Evolutionary conservation across 2,888 invertebrate species (phyloP).

Genomic region (Yponomeuta sedellus): DNA sequence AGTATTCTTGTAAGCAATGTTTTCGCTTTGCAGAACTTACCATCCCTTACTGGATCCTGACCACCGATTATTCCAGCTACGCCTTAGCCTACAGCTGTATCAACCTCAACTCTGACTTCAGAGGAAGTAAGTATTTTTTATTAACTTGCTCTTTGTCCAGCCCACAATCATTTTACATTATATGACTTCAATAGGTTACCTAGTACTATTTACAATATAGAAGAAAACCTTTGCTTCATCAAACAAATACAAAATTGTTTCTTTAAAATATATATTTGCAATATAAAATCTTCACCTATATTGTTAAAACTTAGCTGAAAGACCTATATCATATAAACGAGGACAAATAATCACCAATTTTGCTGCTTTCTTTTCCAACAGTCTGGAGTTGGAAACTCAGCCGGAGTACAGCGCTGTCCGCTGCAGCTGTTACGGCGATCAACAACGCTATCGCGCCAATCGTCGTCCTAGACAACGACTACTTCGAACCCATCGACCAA

Average conservation of each 20-base stretch:
- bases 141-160: too few relatives aligned
- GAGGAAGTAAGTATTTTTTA: constrained; percentile 39
- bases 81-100: constrained; percentile 42
- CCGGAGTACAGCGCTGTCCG: constrained; percentile 34
- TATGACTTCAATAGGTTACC: too few relatives aligned
- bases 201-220: too few relatives aligned
- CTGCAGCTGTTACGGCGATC: constrained; percentile 32
- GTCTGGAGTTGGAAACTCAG: constrained; percentile 67
- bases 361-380: constrained; percentile 25
- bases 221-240: too few relatives aligned
- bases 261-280: too few relatives aligned
- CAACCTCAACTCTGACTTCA: constrained; percentile 36
- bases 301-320: background rate
- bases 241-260: too few relatives aligned
- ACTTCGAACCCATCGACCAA: constrained; percentile 49
- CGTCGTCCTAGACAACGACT: constrained; percentile 40
- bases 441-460: constrained; percentile 32
- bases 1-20: background rate
- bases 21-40: constrained; percentile 25
- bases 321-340: background rate
- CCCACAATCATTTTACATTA: too few relatives aligned
- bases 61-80: constrained; percentile 35
- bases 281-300: too few relatives aligned
- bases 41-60: constrained; percentile 41
- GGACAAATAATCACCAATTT: background rate